A percentile compares a stretch with the other conserved stretches of the same genome.
Conservation (phyloP, 2,797 vertebrate genomes). For the Gambusia yucatana region DNA sequence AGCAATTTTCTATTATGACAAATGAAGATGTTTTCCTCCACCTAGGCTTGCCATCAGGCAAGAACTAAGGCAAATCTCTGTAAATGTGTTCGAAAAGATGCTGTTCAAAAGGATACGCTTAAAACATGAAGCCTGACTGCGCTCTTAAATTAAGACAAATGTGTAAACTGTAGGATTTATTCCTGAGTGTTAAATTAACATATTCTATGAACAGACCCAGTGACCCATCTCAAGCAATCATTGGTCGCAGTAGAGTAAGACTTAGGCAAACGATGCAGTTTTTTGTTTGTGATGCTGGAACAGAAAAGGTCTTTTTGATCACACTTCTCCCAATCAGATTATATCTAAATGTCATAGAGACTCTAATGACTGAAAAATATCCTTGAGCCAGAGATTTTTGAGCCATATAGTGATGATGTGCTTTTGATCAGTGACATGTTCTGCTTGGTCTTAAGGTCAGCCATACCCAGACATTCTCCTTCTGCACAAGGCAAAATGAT, state of each 20-base stretch:
- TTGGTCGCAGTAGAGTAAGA: not conserved
- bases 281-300: not conserved
- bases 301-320: not conserved
- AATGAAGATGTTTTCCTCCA: constrained; percentile 1
- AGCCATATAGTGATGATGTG: not conserved
- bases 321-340: not conserved
- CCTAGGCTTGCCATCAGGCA: not conserved
- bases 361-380: not conserved
- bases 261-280: not conserved
- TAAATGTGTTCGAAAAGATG: not conserved
- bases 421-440: not conserved
- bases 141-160: not conserved
- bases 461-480: not conserved
- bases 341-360: not conserved
- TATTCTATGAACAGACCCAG: not conserved
- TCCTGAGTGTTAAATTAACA: not conserved
- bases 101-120: not conserved
- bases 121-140: not conserved
- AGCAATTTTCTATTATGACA: not conserved
- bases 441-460: not conserved
- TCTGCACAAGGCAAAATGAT: not conserved
- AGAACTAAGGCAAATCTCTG: not conserved
- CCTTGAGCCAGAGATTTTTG: not conserved
- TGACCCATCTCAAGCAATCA: not conserved
- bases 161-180: not conserved